Evolutionary conservation across 2,888 invertebrate species (phyloP), one percentile per base, ranked within the genome.

Genomic region (Caenorhabditis angaria): DNA sequence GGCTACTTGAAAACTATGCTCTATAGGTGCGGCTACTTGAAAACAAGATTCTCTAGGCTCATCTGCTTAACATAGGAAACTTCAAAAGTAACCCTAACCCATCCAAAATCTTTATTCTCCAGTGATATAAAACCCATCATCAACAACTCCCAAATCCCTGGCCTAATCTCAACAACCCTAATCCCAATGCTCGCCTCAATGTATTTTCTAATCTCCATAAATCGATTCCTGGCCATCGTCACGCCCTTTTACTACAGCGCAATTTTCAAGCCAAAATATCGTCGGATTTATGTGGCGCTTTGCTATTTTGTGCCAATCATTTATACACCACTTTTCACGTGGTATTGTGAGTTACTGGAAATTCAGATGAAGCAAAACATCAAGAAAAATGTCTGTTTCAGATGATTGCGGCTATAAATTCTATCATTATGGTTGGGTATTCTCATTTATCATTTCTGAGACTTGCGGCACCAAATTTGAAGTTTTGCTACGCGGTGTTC

Each of bases 161-260:
- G 69, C 22, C 47, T 56, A 25, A n/a, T 60, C 1, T 64, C 60
- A n/a, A 35, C 64, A 10, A 56, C 20, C 47, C 56, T 69, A 8
- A 48, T 69, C 0, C 60, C 64, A 1, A 25, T 64, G 0, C 61
- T 69, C 18, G 25, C 61, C 8, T 51, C 48, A 8, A 50, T 51
- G 12, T 69, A 63, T 41, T 32, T 69, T 0, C 18, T 65, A 20
- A 70, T 70, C 54, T 70, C 70, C 6, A 2, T 61, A 12, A 70
- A 70, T 27, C 32, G 70, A 25, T 51, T 70, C 2, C 6, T 20
- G 10, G 27, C 54, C 4, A 2, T 54, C 3, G 3, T 25, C 2
- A 8, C 24, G 1, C 54, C 54, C 10, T 10, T 54, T 27, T 14
- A 54, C 1, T 54, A 54, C 27, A 24, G 6, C 4, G 10, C 8